phyloP scores from a whole-genome alignment of 1,140 invertebrate genomes.

The Choristoneura fumiferana region DNA sequence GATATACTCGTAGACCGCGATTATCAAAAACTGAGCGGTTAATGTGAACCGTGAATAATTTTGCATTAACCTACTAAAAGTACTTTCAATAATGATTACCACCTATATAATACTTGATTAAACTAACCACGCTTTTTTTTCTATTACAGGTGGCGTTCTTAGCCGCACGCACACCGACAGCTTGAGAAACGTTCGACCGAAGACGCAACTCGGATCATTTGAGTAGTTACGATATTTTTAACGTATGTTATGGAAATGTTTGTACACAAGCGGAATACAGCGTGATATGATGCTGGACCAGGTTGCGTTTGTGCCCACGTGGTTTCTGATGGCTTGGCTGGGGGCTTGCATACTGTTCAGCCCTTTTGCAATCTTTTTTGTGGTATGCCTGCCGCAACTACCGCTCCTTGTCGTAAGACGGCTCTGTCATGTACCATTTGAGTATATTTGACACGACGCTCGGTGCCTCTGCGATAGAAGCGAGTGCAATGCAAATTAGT shows the following conservation, averaged over 20 bases:
- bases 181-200: conserved; percentile 21
- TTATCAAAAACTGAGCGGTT: no score
- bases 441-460: conserved; percentile 67
- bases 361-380: conserved; percentile 76
- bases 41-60: no score
- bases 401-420: conserved; percentile 74
- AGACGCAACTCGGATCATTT: conserved; percentile 24
- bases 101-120: no score
- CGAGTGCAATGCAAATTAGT: background rate
- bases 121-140: conserved; percentile 21
- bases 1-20: no score
- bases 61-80: no score
- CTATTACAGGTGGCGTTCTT: conserved; percentile 73
- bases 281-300: conserved; percentile 57
- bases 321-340: conserved; percentile 73
- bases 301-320: conserved; percentile 63
- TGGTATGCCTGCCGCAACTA: conserved; percentile 74
- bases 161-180: conserved; percentile 45
- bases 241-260: conserved; percentile 48
- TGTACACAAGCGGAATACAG: conserved; percentile 29
- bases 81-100: conserved; percentile 16
- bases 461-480: background rate
- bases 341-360: conserved; percentile 73
- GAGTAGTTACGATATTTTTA: conserved; percentile 22
- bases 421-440: conserved; percentile 77